Base-by-base conservation (phyloP, 2,888 invertebrate species). In the Melanostoma scalare region DNA sequence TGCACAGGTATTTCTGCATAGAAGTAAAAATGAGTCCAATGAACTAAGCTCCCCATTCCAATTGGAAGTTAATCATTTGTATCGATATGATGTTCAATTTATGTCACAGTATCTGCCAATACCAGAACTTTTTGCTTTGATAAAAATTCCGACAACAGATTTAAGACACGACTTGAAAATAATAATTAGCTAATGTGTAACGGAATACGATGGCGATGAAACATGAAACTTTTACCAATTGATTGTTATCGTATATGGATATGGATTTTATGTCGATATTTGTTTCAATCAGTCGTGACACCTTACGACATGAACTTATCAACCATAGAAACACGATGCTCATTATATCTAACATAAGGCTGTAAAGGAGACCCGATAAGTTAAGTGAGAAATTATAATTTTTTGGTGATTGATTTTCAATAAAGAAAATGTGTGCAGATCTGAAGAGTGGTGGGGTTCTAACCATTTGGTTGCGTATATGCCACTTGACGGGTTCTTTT, bases 171-270 rank as follows among this genome's bases (percentile, higher is more conserved):
- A 46, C 46, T 46, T 35, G 44, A 35, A 36, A 46, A 20, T 63
- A 46, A 6, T 63, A 63, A 63, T 63, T 63, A 63, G 61, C 61
- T 63, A 63, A 63, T 63, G 61, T 61, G 44, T 9, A 36, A 35
- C 46, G 30, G 9, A 31, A 38, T 9, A 40, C 8, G 20, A 8
- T 36, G 36, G 3, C 10, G 0, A n/a, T 20, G 20, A 33, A 3
- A 33, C 8, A 35, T 1, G 30, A 30, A 48, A 31, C 46, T 36
- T 30, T 48, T 61, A 36, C 2, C 8, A 36, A 48, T 5, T 3
- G 33, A 61, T 46, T 35, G 20, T 30, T 63, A 63, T 63, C 35
- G 20, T 20, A 20, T 20, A 1, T 20, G n/a, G n/a, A 20, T 20
- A 20, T 20, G 20, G 20, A 20, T 20, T 20, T 20, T 20, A 20